Evolutionary conservation across 2,113 vertebrate genomes (phyloP).

Genomic region (Callipepla californica): DNA sequence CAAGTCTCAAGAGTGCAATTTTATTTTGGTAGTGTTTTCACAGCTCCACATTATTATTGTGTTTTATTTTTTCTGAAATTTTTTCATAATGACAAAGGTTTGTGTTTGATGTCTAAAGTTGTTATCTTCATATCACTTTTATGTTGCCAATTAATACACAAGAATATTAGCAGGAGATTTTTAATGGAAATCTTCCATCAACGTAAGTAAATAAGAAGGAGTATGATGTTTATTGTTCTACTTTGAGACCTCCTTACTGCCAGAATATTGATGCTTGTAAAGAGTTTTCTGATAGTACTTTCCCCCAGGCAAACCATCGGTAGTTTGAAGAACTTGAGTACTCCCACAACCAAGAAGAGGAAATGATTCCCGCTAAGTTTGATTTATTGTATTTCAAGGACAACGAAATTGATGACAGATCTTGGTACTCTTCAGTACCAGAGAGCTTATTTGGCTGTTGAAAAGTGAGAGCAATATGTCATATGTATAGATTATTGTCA

Average conservation of each 20-base stretch:
- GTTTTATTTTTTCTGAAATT: not conserved
- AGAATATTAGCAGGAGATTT: not conserved
- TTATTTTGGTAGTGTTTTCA: not conserved
- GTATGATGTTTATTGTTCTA: not conserved
- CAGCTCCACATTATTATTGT: not conserved
- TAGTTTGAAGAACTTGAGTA: not conserved
- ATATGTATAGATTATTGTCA: too few species aligned
- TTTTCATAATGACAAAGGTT: not conserved
- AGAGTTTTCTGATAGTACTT: not conserved
- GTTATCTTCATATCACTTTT: not conserved
- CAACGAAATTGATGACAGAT: not conserved
- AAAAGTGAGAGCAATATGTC: not conserved
- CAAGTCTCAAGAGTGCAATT: not conserved
- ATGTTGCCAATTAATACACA: not conserved
- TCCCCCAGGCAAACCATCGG: not conserved
- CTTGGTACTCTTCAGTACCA: not conserved
- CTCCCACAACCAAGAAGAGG: not conserved
- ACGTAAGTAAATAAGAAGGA: not conserved
- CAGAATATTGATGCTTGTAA: not conserved
- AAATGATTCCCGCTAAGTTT: not conserved
- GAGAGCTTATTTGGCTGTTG: not conserved
- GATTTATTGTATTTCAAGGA: not conserved
- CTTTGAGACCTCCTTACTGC: not conserved
- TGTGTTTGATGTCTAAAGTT: not conserved
- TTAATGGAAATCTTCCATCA: not conserved